Evolutionary conservation across 1,140 invertebrate genomes (phyloP).

Genomic region (Magallana ariakensis): DNA sequence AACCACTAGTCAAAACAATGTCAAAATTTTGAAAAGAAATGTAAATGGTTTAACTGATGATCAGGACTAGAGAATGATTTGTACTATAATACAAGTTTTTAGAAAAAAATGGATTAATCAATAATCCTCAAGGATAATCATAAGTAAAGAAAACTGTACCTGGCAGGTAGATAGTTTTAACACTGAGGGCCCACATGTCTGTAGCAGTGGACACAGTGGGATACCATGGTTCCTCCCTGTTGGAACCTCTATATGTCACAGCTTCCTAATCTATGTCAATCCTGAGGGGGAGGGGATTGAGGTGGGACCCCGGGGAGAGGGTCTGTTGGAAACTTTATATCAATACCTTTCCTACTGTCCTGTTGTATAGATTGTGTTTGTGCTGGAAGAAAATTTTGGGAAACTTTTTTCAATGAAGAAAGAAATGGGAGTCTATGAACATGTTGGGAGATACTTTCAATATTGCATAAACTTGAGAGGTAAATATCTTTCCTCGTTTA

Average conservation of each 20-base stretch:
- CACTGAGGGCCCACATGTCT: background rate
- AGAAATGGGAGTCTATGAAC: background rate
- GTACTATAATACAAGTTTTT: no score
- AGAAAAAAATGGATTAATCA: background rate
- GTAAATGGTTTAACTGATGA: no score
- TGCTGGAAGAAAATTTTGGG: background rate
- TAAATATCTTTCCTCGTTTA: background rate
- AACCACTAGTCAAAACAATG: no score
- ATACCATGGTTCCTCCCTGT: background rate
- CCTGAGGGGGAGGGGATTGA: background rate
- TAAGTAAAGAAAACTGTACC: background rate
- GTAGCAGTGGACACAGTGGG: background rate
- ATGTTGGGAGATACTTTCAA: background rate
- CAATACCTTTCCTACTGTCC: background rate
- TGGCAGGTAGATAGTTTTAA: background rate
- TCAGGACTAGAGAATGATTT: no score
- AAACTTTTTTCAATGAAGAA: no score
- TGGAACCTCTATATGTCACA: background rate
- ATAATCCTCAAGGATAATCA: background rate
- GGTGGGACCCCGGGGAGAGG: background rate
- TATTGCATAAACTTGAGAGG: slow-evolving; percentile 8
- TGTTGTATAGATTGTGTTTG: background rate
- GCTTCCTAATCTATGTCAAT: slow-evolving; percentile 1
- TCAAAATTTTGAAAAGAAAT: no score
- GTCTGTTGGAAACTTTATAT: background rate